phyloP scores from a whole-genome alignment of 2,797 vertebrate genomes.

The Steatocranus sp. region DNA sequence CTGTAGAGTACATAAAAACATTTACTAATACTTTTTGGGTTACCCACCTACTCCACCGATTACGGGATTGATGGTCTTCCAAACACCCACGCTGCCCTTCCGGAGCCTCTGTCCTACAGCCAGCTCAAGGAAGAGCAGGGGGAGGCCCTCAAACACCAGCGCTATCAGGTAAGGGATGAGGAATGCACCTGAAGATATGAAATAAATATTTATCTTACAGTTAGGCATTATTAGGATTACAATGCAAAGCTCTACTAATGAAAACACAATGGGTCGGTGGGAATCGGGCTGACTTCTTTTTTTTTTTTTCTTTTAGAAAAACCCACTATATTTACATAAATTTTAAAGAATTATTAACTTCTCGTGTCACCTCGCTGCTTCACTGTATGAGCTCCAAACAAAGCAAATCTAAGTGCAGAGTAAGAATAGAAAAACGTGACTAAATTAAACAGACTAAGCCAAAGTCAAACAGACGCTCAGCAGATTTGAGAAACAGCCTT shows the following conservation, averaged over 20 bases:
- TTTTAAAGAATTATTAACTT: background rate
- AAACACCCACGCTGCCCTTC: conserved; percentile 82
- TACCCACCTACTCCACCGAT: conserved; percentile 82
- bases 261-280: background rate
- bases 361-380: background rate
- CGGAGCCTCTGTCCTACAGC: conserved; percentile 86
- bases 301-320: too few relatives aligned
- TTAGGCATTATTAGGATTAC: background rate
- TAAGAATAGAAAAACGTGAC: background rate
- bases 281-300: background rate
- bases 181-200: conserved; percentile 80
- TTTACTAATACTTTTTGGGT: background rate
- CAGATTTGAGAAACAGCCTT: background rate
- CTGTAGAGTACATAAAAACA: background rate
- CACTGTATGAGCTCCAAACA: background rate
- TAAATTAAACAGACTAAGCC: background rate
- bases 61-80: conserved; percentile 83
- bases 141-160: conserved; percentile 85
- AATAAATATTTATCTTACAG: background rate
- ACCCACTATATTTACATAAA: background rate
- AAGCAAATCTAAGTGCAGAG: background rate
- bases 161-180: conserved; percentile 87
- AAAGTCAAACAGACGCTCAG: background rate
- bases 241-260: background rate
- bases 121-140: conserved; percentile 85